Conservation (phyloP, 2,888 invertebrate species). For the Troglohyphantes excavatus region DNA sequence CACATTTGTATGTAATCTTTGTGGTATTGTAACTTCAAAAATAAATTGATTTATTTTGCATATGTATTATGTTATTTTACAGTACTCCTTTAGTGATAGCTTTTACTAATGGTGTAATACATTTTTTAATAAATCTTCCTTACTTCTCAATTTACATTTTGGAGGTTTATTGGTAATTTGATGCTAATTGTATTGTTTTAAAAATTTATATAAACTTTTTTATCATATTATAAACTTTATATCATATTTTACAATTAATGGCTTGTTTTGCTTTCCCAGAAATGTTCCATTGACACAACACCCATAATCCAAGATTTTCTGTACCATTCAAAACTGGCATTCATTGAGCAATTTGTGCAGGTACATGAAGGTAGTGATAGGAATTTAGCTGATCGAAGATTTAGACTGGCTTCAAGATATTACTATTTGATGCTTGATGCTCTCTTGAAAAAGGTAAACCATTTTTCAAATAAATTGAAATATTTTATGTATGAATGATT, state of each 20-base stretch:
- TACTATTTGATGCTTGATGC: constrained; percentile 73
- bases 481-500: no score
- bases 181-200: no score
- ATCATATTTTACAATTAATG: neutral
- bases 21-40: no score
- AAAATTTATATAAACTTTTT: no score
- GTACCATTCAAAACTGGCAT: constrained; percentile 35
- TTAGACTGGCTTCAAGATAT: constrained; percentile 40
- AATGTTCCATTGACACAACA: constrained; percentile 39
- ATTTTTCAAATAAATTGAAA: no score
- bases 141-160: neutral
- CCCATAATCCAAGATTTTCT: constrained; percentile 49
- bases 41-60: no score
- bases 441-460: constrained; percentile 52
- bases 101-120: no score
- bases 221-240: no score
- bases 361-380: constrained; percentile 53
- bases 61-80: no score
- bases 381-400: constrained; percentile 57
- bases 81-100: no score
- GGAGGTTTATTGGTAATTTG: no score
- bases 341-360: constrained; percentile 40
- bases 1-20: no score
- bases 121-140: neutral
- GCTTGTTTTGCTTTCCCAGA: neutral